Evolutionary conservation across 2,113 vertebrate genomes (phyloP).

Genomic region (Alouatta palliata): DNA sequence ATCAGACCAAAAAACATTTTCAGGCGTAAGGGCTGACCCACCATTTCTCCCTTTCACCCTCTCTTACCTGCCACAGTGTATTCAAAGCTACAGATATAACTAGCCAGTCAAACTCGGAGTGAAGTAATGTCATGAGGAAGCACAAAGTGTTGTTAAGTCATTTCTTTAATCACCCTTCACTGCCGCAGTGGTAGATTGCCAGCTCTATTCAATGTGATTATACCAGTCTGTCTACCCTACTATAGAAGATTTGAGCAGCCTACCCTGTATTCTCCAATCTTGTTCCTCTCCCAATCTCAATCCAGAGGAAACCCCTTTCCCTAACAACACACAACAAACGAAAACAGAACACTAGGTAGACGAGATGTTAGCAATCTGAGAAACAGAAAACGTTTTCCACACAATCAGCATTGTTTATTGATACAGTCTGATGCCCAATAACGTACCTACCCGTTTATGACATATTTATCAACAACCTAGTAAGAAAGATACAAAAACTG

Average conservation of each 20-base stretch:
- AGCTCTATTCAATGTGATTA: not conserved
- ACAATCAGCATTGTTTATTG: not conserved
- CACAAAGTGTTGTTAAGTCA: slow-evolving; percentile 6
- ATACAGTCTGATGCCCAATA: not conserved
- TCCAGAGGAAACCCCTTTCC: not conserved
- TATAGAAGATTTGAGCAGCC: not conserved
- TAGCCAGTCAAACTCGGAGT: slow-evolving; percentile 26
- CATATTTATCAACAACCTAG: not conserved
- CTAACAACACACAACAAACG: not conserved
- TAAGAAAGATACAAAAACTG: not conserved
- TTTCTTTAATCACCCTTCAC: not conserved
- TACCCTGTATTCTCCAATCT: not conserved
- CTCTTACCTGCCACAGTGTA: not conserved
- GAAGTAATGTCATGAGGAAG: slow-evolving; percentile 37
- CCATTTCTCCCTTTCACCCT: slow-evolving; percentile 18
- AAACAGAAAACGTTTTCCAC: not conserved
- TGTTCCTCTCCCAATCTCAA: not conserved
- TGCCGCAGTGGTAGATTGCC: not conserved
- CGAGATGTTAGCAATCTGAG: not conserved
- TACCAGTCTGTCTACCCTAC: not conserved
- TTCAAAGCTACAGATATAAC: slow-evolving; percentile 51
- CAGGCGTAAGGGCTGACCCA: not conserved
- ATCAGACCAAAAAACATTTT: slow-evolving; percentile 50
- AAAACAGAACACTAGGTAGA: not conserved
- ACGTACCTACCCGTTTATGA: not conserved